Conservation (phyloP, 2,113 vertebrate genomes). For the Megatriorchis doriae region DNA sequence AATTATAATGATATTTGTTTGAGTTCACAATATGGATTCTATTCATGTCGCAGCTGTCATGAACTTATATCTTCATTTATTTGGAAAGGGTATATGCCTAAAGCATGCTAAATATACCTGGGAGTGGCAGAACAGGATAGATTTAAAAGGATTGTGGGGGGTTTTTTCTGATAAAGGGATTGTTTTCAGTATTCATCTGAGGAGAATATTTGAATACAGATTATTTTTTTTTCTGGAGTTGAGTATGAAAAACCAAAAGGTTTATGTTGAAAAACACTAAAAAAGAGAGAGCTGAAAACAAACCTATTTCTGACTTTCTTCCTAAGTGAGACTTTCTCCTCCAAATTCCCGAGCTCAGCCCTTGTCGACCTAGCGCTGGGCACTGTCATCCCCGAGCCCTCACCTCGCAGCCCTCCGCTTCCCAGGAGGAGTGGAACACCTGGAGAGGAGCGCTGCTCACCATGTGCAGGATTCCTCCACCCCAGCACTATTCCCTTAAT, state of each 20-base stretch:
- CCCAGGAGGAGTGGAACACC: background rate
- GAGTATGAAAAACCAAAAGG: background rate
- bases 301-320: background rate
- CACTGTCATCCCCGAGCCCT: background rate
- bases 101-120: background rate
- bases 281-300: background rate
- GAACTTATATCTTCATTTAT: slow-evolving; percentile 3
- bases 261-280: background rate
- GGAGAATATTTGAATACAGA: background rate
- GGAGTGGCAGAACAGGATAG: background rate
- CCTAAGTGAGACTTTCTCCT: background rate
- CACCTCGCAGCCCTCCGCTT: background rate
- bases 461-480: background rate
- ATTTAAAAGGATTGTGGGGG: background rate
- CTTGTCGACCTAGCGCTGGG: accelerated
- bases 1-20: background rate
- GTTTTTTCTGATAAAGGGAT: background rate
- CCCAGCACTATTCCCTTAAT: background rate
- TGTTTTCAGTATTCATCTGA: background rate
- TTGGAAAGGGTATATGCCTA: background rate
- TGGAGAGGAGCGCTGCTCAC: background rate
- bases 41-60: background rate
- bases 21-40: background rate
- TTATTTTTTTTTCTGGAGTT: background rate
- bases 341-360: background rate